Percentiles rank a stretch among this genome's conserved stretches.
These are phyloP conservation scores for Ormyrus rosae DNA, from an alignment of 2,888 invertebrate species.

Conservation along the genomic window DNA sequence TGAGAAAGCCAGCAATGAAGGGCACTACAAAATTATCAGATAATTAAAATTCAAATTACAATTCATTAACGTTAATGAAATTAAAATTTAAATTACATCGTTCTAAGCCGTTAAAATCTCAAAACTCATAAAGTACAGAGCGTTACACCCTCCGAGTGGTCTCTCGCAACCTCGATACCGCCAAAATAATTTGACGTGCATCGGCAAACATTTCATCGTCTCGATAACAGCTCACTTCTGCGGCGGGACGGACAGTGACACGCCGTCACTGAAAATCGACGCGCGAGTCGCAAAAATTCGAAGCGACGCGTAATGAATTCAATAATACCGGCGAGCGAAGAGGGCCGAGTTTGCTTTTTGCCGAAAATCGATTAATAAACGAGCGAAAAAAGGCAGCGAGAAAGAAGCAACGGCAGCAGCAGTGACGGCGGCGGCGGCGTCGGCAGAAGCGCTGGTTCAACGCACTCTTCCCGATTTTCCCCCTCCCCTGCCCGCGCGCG, in stretches of 20 bases:
- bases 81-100: too few species aligned
- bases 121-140: not conserved
- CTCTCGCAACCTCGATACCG: not conserved
- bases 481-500: not conserved
- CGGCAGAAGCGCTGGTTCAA: conserved; percentile 19
- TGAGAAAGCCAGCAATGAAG: too few species aligned
- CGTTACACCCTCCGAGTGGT: not conserved
- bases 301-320: conserved; percentile 31
- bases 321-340: conserved; percentile 16
- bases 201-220: conserved; percentile 20
- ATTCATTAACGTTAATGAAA: too few species aligned
- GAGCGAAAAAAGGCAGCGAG: not conserved
- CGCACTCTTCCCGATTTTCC: conserved; percentile 13
- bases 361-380: conserved; percentile 53
- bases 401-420: not conserved
- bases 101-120: too few species aligned
- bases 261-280: conserved; percentile 31
- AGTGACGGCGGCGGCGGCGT: not conserved
- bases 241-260: not conserved
- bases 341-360: conserved; percentile 33
- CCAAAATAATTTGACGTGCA: not conserved
- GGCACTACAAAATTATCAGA: too few species aligned
- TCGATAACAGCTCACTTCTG: conserved; percentile 23
- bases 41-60: too few species aligned
- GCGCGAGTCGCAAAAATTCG: not conserved